Percentiles rank a stretch among this genome's conserved stretches.
Conservation (phyloP, 2,888 invertebrate species). For the Sminthurinus aureus region DNA sequence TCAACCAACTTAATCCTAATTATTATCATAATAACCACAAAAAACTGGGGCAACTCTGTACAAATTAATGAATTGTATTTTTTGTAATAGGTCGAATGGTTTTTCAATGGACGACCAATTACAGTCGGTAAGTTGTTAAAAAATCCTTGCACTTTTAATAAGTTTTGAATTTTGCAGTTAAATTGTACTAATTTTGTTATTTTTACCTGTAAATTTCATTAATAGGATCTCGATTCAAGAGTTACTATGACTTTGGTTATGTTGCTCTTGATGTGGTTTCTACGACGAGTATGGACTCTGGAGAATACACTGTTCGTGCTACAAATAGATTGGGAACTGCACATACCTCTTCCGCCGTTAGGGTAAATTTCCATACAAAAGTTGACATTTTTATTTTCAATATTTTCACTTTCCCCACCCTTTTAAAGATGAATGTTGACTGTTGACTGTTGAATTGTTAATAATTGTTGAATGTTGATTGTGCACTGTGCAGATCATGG, state of each 20-base stretch:
- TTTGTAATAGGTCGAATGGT: slow-evolving; percentile 73
- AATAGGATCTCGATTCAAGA: slow-evolving; percentile 81
- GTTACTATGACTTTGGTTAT: slow-evolving; percentile 96
- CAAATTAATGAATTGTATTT: no score
- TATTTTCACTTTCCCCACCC: background rate
- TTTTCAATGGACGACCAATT: slow-evolving; percentile 79
- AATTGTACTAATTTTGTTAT: background rate
- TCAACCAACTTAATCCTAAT: no score
- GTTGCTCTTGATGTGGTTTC: slow-evolving; percentile 95
- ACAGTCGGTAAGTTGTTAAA: slow-evolving; percentile 74
- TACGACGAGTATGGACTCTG: slow-evolving; percentile 91
- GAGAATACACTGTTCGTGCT: slow-evolving; percentile 93
- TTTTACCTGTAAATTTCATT: slow-evolving; percentile 49
- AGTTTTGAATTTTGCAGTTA: background rate
- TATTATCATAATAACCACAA: no score
- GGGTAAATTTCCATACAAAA: slow-evolving; percentile 64
- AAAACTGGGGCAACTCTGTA: no score
- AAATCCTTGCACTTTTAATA: no score
- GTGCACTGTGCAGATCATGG: slow-evolving; percentile 31
- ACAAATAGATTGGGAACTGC: slow-evolving; percentile 93
- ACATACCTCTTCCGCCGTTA: slow-evolving; percentile 88
- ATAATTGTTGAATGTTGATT: background rate
- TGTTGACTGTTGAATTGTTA: background rate
- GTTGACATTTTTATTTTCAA: background rate
- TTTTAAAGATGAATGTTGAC: background rate